Evolutionary conservation across 2,113 vertebrate species (phyloP).

Genomic region (Entomyzon cyanotis): DNA sequence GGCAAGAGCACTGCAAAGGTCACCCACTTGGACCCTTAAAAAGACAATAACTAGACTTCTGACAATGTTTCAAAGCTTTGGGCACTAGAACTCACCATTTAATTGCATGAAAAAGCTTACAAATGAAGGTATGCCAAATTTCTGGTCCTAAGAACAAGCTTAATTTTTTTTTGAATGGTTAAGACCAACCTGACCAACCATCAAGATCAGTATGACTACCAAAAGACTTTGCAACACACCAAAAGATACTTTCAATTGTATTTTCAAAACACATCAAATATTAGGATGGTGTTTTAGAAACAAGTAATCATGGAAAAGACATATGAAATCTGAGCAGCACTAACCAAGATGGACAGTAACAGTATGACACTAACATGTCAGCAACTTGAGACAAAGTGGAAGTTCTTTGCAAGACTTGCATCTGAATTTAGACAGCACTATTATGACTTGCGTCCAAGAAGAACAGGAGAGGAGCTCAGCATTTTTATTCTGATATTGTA

Average conservation of each 20-base stretch:
- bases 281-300: not conserved
- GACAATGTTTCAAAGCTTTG: not conserved
- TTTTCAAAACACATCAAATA: not conserved
- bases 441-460: not conserved
- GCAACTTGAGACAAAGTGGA: not conserved
- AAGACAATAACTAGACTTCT: not conserved
- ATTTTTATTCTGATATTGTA: not conserved
- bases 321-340: not conserved
- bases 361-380: not conserved
- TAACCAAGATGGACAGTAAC: not conserved
- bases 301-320: not conserved
- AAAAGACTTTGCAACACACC: fast-evolving
- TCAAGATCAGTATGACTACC: not conserved
- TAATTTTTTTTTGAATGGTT: not conserved
- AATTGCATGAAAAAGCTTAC: not conserved
- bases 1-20: not conserved
- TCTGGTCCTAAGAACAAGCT: not conserved
- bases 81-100: not conserved
- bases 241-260: not conserved
- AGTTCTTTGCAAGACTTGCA: not conserved
- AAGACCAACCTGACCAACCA: not conserved
- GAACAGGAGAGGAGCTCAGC: not conserved
- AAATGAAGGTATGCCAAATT: not conserved
- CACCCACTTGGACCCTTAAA: not conserved
- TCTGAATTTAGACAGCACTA: not conserved